phyloP scores from a whole-genome alignment of 2,113 vertebrate genomes.

The Serilophus lunatus region DNA sequence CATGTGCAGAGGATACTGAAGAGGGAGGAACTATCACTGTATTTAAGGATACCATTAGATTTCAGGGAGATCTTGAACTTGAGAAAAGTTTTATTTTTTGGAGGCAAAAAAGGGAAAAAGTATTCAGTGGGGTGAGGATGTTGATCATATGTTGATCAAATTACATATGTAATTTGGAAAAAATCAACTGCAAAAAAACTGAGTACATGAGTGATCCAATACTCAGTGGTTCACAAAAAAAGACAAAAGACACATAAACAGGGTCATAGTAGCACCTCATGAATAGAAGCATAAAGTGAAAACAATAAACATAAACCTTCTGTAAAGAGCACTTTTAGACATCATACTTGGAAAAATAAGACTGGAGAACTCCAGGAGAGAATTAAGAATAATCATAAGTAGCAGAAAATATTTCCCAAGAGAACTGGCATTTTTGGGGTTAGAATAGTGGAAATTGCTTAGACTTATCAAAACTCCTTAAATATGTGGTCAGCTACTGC shows the following conservation, averaged over 20 bases:
- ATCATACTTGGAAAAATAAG: not conserved
- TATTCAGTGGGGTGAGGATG: not conserved
- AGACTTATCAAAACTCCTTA: not conserved
- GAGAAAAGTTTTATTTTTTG: not conserved
- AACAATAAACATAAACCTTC: not conserved
- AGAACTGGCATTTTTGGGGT: not conserved
- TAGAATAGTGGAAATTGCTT: not conserved
- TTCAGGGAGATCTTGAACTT: not conserved
- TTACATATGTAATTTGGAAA: not conserved
- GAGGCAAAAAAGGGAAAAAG: not conserved
- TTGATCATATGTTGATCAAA: not conserved
- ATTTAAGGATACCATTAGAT: not conserved
- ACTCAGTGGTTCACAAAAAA: not conserved
- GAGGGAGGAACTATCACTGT: not conserved
- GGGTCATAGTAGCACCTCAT: rapidly evolving
- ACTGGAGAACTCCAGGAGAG: not conserved
- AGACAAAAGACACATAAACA: not conserved
- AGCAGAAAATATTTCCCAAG: not conserved
- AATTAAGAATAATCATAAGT: not conserved
- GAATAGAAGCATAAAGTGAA: not conserved
- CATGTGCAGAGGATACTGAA: not conserved
- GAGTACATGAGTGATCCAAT: not conserved
- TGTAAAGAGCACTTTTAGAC: not conserved
- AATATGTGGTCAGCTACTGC: not conserved
- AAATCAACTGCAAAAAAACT: not conserved